Evolutionary conservation across 2,797 vertebrate species (phyloP).

Genomic region (Ctenochaetus hawaiiensis): DNA sequence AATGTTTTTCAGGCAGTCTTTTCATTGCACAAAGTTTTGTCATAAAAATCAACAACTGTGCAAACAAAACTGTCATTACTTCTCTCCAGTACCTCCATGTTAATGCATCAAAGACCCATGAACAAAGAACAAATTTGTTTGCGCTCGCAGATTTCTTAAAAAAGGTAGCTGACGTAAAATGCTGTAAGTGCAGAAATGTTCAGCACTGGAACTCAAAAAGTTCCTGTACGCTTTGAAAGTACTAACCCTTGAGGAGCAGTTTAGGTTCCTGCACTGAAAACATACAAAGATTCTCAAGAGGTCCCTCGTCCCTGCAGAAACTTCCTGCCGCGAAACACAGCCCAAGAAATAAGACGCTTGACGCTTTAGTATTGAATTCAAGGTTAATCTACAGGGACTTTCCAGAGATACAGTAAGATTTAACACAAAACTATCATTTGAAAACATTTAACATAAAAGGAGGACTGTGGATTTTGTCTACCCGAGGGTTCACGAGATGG

Average conservation of each 20-base stretch:
- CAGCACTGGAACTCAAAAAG: not conserved
- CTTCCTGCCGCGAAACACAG: not conserved
- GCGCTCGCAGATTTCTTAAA: too few relatives aligned
- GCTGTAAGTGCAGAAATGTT: not conserved
- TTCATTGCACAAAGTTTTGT: too few relatives aligned
- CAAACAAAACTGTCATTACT: not conserved
- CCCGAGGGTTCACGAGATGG: not conserved
- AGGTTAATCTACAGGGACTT: not conserved
- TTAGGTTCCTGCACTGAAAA: not conserved
- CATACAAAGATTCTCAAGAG: not conserved
- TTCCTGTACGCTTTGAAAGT: not conserved
- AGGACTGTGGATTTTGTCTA: not conserved
- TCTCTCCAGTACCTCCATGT: too few relatives aligned
- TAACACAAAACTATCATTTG: not conserved
- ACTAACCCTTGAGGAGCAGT: not conserved
- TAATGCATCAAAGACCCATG: not conserved
- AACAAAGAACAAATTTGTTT: not conserved
- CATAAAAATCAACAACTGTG: too few relatives aligned
- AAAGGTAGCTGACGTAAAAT: not conserved
- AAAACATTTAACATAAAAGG: not conserved
- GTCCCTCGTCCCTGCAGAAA: not conserved
- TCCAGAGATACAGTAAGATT: not conserved
- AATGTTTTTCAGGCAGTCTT: too few relatives aligned
- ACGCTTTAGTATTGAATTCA: not conserved
- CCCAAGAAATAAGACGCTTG: too few relatives aligned